These are phyloP conservation scores for Noctilio leporinus DNA, from an alignment of 2,113 vertebrate species.

Conservation along the genomic window DNA sequence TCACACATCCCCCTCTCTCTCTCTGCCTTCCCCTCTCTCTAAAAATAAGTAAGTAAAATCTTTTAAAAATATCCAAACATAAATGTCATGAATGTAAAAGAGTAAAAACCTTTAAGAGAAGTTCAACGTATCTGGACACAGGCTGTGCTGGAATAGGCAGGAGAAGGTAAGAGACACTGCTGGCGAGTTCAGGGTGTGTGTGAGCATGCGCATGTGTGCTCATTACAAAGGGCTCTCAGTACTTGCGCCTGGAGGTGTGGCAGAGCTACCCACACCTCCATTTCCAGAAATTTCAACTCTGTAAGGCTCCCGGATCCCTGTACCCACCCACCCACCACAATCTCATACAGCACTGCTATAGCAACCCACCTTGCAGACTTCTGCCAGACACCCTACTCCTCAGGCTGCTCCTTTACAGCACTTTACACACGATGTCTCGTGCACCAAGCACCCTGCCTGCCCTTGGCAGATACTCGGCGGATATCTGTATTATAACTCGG, in stretches of 20 bases:
- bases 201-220: accelerated
- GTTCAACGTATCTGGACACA: not conserved
- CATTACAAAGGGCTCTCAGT: not conserved
- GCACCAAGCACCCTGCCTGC: not conserved
- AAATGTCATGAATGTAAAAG: not conserved
- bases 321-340: not conserved
- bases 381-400: not conserved
- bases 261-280: not conserved
- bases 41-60: too few species aligned
- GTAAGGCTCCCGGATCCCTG: not conserved
- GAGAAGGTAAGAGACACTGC: not conserved
- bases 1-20: too few species aligned
- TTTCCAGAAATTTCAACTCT: not conserved
- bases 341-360: not conserved
- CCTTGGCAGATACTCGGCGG: not conserved
- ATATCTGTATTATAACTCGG: not conserved
- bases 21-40: too few species aligned
- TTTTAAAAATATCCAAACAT: too few species aligned
- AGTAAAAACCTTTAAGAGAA: not conserved
- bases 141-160: not conserved
- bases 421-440: not conserved
- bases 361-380: not conserved
- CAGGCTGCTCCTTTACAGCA: not conserved
- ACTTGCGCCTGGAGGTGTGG: not conserved
- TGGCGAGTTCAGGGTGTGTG: not conserved